Evolutionary conservation across 1,140 invertebrate species (phyloP).

Genomic region (Piezodorus guildinii): DNA sequence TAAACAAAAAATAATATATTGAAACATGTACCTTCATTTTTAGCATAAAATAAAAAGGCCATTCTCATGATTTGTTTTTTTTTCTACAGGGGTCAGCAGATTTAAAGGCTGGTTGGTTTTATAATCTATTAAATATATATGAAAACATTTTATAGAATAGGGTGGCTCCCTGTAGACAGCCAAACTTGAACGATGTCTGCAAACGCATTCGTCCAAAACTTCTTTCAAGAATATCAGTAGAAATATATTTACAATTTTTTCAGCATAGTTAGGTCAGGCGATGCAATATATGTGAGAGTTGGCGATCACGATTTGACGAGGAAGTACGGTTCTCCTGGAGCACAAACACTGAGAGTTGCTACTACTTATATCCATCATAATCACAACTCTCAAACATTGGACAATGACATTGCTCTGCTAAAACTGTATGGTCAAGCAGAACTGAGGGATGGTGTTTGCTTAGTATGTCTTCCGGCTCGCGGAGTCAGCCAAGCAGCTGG

Average conservation of each 20-base stretch:
- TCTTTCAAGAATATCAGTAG: too few species aligned
- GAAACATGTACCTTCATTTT: too few species aligned
- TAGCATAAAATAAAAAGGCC: too few species aligned
- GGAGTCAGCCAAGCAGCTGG: slow-evolving; percentile 75
- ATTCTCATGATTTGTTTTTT: too few species aligned
- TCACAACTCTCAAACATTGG: slow-evolving; percentile 89
- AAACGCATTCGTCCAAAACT: too few species aligned
- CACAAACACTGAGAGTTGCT: slow-evolving; percentile 75
- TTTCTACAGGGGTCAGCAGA: too few species aligned
- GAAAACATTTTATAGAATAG: too few species aligned
- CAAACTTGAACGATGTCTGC: too few species aligned
- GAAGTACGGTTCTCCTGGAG: slow-evolving; percentile 74
- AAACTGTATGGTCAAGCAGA: slow-evolving; percentile 84
- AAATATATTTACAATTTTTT: slow-evolving; percentile 27
- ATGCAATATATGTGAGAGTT: slow-evolving; percentile 81
- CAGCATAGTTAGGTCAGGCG: slow-evolving; percentile 80
- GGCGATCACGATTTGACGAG: slow-evolving; percentile 84
- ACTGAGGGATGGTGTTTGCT: slow-evolving; percentile 68
- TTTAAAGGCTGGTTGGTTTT: too few species aligned
- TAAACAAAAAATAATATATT: too few species aligned
- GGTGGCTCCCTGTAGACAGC: too few species aligned
- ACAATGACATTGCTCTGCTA: slow-evolving; percentile 89
- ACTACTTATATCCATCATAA: slow-evolving; percentile 94
- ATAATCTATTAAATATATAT: too few species aligned
- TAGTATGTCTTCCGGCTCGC: slow-evolving; percentile 77